Base-by-base conservation (phyloP, 2,113 vertebrate species). In the Cricetomys ansorgei region DNA sequence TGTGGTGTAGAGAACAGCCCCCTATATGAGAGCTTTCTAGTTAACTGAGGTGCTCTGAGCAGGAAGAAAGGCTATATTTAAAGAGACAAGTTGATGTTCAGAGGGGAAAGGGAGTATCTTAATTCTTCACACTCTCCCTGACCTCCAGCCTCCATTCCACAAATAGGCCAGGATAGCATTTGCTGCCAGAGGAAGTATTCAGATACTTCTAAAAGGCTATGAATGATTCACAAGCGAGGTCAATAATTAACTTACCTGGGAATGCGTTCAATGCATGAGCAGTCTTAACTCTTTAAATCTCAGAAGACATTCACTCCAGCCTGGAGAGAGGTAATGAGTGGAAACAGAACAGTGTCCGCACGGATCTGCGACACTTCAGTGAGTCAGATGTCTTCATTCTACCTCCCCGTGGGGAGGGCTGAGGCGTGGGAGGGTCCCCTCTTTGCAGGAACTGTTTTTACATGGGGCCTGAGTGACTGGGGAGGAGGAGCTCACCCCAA, bases 171-270 rank as follows among this genome's bases (percentile, higher is more conserved):
- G 94, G 88, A 91, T 48, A 15, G 77, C 0, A 13, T 97, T 98
- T 97, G 76, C 92, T 96, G 94, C 97, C 97, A 96, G 96, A 92
- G 95, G 96, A 95, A 95, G 98, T 96, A 91, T 89, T 98, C 53
- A 43, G 98, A 98, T 98, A 97, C 4, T 91, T 94, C 97, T 98
- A 96, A 96, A 96, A 98, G 92, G 79, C 96, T 67, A 98, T 98
- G 97, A 98, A 98, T 98, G 98, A 98, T 98, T 98, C 97, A 98
- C 95, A 55, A 94, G 96, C 92, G 43, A 96, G 97, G 98, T 99
- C 98, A 98, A 98, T 99, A 98, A 98, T 99, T 98, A 98, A 99
- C 98, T 96, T 96, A 92, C 94, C 86, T 57, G 48, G 97, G 98
- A 97, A 98, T 97, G 97, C 96, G 94, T 94, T 12, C 96, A 96